Percentiles rank a stretch among this genome's conserved stretches.
phyloP scores from a whole-genome alignment of 2,113 vertebrate species.

The Aythya baeri region DNA sequence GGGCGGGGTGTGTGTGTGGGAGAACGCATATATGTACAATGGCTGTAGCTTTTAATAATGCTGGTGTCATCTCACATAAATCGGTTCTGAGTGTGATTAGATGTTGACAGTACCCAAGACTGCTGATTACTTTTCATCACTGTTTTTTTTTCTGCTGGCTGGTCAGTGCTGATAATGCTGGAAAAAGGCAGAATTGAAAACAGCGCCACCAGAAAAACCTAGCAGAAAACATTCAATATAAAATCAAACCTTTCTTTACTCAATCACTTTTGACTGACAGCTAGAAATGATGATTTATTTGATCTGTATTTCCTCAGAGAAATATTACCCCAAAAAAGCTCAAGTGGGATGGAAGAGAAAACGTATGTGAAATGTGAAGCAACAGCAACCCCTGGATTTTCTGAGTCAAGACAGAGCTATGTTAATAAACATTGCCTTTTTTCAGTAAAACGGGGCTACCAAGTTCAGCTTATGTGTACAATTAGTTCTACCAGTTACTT shows the following conservation, averaged over 20 bases:
- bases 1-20: too few relatives aligned
- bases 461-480: neutral
- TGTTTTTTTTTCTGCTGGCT: neutral
- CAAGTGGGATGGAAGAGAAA: neutral
- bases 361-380: neutral
- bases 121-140: neutral
- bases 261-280: neutral
- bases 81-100: neutral
- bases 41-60: neutral
- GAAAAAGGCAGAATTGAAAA: neutral
- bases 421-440: neutral
- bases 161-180: neutral
- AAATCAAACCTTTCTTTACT: neutral
- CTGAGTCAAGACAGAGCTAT: neutral
- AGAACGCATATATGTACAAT: neutral
- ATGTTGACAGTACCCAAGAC: neutral
- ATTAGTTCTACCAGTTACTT: neutral
- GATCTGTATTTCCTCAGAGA: neutral
- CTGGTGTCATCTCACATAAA: neutral
- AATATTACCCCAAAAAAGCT: neutral
- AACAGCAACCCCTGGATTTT: neutral
- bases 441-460: fast-evolving
- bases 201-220: neutral
- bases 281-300: neutral
- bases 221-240: neutral